These are phyloP conservation scores for Patella pellucida DNA, from an alignment of 2,888 invertebrate genomes.

Conservation along the genomic window DNA sequence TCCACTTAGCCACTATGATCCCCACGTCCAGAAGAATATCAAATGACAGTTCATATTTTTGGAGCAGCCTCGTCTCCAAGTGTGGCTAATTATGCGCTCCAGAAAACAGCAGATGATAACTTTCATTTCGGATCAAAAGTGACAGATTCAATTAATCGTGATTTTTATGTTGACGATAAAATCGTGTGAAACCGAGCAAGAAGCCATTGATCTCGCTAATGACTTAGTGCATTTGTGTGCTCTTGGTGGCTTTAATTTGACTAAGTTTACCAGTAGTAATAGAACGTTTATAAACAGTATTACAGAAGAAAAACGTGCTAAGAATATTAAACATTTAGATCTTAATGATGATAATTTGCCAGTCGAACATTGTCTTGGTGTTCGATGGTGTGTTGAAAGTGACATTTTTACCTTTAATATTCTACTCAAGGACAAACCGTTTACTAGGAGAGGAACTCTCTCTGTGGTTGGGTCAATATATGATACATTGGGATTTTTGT, in stretches of 20 bases:
- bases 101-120: not conserved
- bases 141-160: not conserved
- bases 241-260: not conserved
- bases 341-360: slow-evolving; percentile 13
- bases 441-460: slow-evolving; percentile 17
- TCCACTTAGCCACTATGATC: too few relatives aligned
- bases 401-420: slow-evolving; percentile 9
- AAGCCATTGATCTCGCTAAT: slow-evolving; percentile 10
- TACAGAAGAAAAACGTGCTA: slow-evolving; percentile 11
- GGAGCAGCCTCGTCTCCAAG: slow-evolving; percentile 15
- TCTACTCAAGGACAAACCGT: not conserved
- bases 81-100: slow-evolving; percentile 11
- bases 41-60: slow-evolving; percentile 14
- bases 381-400: slow-evolving; percentile 9
- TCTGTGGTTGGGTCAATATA: slow-evolving; percentile 6
- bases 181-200: slow-evolving; percentile 13
- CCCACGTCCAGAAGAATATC: not conserved
- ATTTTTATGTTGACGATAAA: slow-evolving; percentile 21
- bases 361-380: slow-evolving; percentile 11
- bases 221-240: not conserved
- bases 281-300: slow-evolving; percentile 5
- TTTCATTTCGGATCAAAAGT: not conserved
- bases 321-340: slow-evolving; percentile 8
- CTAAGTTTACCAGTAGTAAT: slow-evolving; percentile 15
- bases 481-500: slow-evolving; percentile 19